These are phyloP conservation scores for Poeciliopsis gracilis DNA, from an alignment of 2,797 vertebrate species.

Conservation along the genomic window DNA sequence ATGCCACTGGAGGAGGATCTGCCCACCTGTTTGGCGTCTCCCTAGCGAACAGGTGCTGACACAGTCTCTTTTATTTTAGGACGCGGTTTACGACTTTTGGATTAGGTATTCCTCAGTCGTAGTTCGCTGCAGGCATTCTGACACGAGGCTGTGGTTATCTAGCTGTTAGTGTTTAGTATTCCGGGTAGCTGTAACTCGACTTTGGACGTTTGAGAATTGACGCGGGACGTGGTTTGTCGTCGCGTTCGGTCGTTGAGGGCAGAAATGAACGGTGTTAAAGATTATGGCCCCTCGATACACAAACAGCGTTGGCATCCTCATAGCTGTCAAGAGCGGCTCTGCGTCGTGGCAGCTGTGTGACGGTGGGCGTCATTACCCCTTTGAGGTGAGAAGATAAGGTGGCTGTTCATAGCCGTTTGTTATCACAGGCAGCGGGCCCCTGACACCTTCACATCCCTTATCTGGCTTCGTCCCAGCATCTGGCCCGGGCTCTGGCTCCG, in stretches of 20 bases:
- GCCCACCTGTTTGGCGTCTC: constrained; percentile 64
- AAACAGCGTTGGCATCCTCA: constrained; percentile 34
- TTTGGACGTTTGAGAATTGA: constrained; percentile 26
- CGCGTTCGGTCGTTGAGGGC: constrained; percentile 3
- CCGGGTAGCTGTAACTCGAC: constrained; percentile 14
- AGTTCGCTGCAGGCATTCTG: constrained; percentile 50
- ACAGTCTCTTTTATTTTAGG: constrained; percentile 34
- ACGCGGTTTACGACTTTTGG: constrained; percentile 22
- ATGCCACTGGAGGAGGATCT: constrained; percentile 63
- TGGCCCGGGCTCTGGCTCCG: constrained; percentile 22
- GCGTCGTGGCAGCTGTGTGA: constrained; percentile 59
- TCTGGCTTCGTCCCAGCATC: constrained; percentile 58
- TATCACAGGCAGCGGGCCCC: constrained; percentile 56
- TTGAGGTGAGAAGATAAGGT: constrained; percentile 76
- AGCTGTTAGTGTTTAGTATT: constrained; percentile 43
- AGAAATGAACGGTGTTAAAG: background rate
- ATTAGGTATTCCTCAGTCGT: constrained; percentile 51
- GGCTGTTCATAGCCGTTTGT: constrained; percentile 69
- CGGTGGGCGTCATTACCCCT: constrained; percentile 72
- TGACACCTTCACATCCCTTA: constrained; percentile 71
- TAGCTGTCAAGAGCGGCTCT: constrained; percentile 48
- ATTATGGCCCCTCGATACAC: background rate
- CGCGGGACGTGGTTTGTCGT: constrained; percentile 8
- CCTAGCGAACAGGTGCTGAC: constrained; percentile 50
- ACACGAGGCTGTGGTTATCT: constrained; percentile 52